Conservation (phyloP, 2,797 vertebrate genomes). For the Buphagus erythrorhynchus region DNA sequence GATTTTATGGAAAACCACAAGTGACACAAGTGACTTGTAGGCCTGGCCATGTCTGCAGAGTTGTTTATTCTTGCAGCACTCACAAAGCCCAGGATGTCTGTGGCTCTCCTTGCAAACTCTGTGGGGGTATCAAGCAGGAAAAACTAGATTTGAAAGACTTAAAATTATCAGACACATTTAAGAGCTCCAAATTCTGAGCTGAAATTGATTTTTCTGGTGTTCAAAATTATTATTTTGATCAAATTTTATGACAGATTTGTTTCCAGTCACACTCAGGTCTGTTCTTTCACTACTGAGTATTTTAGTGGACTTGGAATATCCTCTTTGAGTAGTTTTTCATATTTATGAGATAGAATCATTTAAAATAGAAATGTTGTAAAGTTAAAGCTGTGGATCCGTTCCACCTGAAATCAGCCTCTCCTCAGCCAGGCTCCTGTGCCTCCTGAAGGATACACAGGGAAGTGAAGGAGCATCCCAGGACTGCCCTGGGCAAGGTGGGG, state of each 20-base stretch:
- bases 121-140: not conserved
- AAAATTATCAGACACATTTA: rapidly evolving
- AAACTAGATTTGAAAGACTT: not conserved
- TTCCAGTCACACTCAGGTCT: not conserved
- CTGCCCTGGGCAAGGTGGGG: not conserved
- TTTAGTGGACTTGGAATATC: not conserved
- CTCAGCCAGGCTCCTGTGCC: not conserved
- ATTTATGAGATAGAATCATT: not conserved
- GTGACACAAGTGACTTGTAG: not conserved
- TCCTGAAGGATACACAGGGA: not conserved
- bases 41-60: not conserved
- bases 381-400: not conserved
- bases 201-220: not conserved
- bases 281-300: not conserved
- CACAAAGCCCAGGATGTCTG: not conserved
- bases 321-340: not conserved
- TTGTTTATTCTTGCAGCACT: not conserved
- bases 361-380: not conserved
- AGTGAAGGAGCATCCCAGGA: rapidly evolving
- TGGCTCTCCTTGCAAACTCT: not conserved
- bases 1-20: not conserved
- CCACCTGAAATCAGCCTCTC: not conserved
- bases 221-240: not conserved
- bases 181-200: not conserved
- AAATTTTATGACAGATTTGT: not conserved